phyloP scores from a whole-genome alignment of 2,888 invertebrate species.

The Archaeoteleia sp. region DNA sequence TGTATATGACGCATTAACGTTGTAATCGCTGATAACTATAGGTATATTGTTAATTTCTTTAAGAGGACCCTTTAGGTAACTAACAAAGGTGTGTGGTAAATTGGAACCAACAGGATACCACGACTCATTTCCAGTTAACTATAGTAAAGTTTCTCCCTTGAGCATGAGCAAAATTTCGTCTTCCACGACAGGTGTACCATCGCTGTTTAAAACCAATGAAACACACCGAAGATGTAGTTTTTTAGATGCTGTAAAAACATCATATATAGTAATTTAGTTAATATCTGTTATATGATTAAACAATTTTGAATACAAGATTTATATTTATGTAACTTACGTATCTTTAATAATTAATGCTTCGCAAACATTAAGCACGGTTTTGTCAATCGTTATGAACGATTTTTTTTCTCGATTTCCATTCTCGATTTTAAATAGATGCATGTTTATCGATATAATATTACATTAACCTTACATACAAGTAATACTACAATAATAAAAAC shows the following conservation, averaged over 20 bases:
- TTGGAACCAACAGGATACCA: constrained; percentile 1
- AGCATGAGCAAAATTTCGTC: constrained; percentile 10
- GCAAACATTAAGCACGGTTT: neutral
- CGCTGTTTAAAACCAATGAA: constrained; percentile 1
- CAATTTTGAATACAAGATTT: neutral
- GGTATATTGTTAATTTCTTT: neutral
- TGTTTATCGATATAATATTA: constrained; percentile 1
- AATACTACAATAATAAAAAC: no score
- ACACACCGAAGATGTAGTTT: constrained; percentile 1
- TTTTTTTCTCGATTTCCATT: constrained; percentile 1
- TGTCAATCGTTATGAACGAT: constrained; percentile 6
- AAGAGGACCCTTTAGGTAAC: no score
- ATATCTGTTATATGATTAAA: neutral
- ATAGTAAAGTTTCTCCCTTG: constrained; percentile 11
- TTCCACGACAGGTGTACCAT: constrained; percentile 10
- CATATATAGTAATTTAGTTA: neutral
- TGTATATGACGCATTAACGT: neutral
- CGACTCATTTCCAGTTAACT: neutral
- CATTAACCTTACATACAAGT: no score
- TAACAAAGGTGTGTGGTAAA: no score
- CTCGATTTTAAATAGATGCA: constrained; percentile 6
- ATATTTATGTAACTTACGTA: constrained; percentile 9
- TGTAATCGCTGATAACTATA: neutral
- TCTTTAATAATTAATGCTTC: neutral
- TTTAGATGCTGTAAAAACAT: constrained; percentile 3